These are phyloP conservation scores for Dendronephthya gigantea DNA, from an alignment of 64 coral and sea anemone species.

Conservation along the genomic window DNA sequence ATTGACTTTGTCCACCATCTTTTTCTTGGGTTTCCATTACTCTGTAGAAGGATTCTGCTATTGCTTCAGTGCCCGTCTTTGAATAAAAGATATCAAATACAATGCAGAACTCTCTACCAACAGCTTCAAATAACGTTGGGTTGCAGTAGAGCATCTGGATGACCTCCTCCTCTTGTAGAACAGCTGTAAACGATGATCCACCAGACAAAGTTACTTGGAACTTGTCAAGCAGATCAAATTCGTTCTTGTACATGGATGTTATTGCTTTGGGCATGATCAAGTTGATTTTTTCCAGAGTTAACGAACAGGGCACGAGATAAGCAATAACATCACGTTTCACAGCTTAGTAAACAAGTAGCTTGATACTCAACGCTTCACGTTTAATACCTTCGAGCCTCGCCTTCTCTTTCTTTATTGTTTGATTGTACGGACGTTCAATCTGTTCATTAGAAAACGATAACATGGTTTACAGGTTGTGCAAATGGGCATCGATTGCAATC, in stretches of 20 bases:
- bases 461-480: too few relatives aligned
- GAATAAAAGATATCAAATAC: background rate
- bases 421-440: too few relatives aligned
- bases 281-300: background rate
- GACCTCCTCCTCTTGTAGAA: background rate
- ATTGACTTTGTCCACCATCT: background rate
- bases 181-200: background rate
- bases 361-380: background rate
- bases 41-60: conserved; percentile 7
- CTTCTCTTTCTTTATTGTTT: too few relatives aligned
- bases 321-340: background rate
- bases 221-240: background rate
- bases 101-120: background rate
- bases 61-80: background rate
- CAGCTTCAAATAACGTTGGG: background rate
- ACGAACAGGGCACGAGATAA: background rate
- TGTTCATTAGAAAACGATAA: too few relatives aligned
- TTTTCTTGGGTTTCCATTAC: background rate
- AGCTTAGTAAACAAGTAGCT: background rate
- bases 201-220: background rate
- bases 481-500: too few relatives aligned
- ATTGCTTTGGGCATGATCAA: background rate
- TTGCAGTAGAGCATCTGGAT: background rate
- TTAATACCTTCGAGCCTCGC: background rate
- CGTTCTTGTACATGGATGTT: background rate